Evolutionary conservation across 2,797 vertebrate genomes (phyloP).

Genomic region (Gymnothorax javanicus): DNA sequence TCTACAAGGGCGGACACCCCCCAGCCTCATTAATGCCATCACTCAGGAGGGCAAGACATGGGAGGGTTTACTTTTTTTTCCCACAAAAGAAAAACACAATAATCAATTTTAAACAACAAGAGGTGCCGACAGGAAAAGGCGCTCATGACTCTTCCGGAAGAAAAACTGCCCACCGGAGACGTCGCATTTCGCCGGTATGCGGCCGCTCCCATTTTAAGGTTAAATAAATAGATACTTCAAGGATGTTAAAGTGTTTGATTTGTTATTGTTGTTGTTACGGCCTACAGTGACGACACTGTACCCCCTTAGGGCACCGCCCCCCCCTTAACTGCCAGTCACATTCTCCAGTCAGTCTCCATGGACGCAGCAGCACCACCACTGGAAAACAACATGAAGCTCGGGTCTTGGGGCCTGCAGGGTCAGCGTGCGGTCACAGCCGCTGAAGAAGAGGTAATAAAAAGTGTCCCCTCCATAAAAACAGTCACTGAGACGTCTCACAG

Average conservation of each 20-base stretch:
- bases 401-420: not conserved
- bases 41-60: not conserved
- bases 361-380: not conserved
- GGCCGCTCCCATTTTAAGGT: conserved; percentile 6
- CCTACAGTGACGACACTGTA: not conserved
- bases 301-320: not conserved
- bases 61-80: not conserved
- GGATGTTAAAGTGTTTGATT: conserved; percentile 6
- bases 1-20: not conserved
- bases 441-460: not conserved
- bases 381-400: not conserved
- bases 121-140: conserved; percentile 14
- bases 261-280: not conserved
- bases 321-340: conserved; percentile 1
- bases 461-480: not conserved
- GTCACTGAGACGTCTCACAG: not conserved
- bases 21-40: not conserved
- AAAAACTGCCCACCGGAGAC: not conserved
- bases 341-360: not conserved
- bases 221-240: conserved; percentile 26
- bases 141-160: not conserved
- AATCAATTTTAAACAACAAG: not conserved
- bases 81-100: not conserved
- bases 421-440: conserved; percentile 4
- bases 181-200: conserved; percentile 7